Evolutionary conservation across 2,797 vertebrate species (phyloP), one percentile per base, ranked within the genome.

Genomic region (Enteromius argenteus): DNA sequence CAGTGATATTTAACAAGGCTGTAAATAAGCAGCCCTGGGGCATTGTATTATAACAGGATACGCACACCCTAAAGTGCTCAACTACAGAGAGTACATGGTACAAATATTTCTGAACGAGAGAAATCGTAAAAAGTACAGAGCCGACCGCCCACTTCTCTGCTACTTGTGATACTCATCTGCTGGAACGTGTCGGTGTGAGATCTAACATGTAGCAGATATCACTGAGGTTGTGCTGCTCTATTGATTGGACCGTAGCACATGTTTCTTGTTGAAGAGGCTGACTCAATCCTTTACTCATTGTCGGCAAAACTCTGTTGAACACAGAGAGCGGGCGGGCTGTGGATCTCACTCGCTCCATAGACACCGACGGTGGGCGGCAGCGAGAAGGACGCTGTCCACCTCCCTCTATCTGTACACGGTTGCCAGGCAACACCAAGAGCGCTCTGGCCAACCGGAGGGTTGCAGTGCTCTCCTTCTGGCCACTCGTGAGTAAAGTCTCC

Each of bases 371-470:
- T 62, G 91, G 89, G 89, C 66, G 92, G 90, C 79, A 86, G 87
- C 79, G 85, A 90, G 91, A 91, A 92, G 92, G 90, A 91, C 89
- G 35, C 62, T 86, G 85, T 84, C 89, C 86, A 84, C 88, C 87
- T 84, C 88, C 89, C 88, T 86, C 84, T 81, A 88, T 92, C 92
- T 86, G 88, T 91, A 91, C 92, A 93, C 90, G 72, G 95, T 96
- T 95, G 94, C 95, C 90, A 92, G 90, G 95, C 94, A 95, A 96
- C 95, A 94, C 87, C 49, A 64, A 32, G 89, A 91, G 91, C 86
- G 66, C 90, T 92, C 91, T 92, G 73, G 27, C 91, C 92, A 93
- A 93, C 91, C 93, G 91, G 87, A 91, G 92, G 93, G 91, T 90
- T 94, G 92, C 88, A 90, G 90, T 91, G 90, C 89, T 89, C 85